Percentiles rank a stretch among this genome's conserved stretches.
Evolutionary conservation across 2,888 invertebrate genomes (phyloP).

Genomic region (Molanna angustata): DNA sequence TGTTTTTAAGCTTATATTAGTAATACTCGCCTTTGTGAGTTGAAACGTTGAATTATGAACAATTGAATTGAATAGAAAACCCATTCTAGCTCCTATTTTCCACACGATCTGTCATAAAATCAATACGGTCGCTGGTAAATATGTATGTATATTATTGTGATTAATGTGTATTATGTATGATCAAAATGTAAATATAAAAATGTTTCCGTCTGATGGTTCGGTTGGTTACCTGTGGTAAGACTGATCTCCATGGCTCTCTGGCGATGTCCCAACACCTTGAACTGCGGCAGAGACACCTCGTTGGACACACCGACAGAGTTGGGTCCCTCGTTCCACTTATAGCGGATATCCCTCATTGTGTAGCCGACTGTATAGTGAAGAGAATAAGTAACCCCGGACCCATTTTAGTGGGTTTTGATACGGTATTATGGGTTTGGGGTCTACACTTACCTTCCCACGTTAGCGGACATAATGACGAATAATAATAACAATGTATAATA

Average conservation of each 20-base stretch:
- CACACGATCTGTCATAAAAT: too few species aligned
- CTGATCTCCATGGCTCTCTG: conserved; percentile 95
- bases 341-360: conserved; percentile 96
- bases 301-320: conserved; percentile 94
- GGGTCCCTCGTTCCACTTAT: conserved; percentile 95
- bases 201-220: too few species aligned
- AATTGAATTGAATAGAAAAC: too few species aligned
- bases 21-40: too few species aligned
- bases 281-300: conserved; percentile 95
- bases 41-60: too few species aligned
- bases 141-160: too few species aligned
- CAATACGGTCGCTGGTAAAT: too few species aligned
- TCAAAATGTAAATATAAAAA: too few species aligned
- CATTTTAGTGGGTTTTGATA: conserved; percentile 54
- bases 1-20: too few species aligned
- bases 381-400: conserved; percentile 47
- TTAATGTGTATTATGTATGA: too few species aligned
- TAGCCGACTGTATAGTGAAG: conserved; percentile 77
- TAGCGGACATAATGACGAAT: not conserved
- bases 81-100: too few species aligned
- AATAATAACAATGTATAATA: not conserved
- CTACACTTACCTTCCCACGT: conserved; percentile 35
- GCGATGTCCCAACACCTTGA: conserved; percentile 95
- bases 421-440: conserved; percentile 32
- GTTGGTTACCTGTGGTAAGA: conserved; percentile 91